Conservation (phyloP, 2,888 invertebrate species). For the Sarcophaga subvicina region DNA sequence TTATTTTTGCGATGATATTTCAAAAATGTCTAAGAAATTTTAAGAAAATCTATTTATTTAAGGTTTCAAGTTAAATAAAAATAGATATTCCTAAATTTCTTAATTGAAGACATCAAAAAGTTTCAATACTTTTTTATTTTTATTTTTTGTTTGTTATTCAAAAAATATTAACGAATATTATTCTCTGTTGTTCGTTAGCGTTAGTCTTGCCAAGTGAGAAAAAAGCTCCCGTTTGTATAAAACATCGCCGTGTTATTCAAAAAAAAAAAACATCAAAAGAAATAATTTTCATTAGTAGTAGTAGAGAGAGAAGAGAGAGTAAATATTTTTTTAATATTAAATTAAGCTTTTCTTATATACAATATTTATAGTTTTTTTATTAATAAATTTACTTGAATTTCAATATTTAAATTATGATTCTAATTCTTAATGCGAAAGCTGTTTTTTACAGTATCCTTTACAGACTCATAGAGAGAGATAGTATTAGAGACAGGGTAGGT, state of each 20-base stretch:
- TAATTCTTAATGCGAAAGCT: no score
- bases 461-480: conserved; percentile 2
- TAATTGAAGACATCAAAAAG: conserved; percentile 67
- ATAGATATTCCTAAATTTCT: conserved; percentile 64
- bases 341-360: neutral
- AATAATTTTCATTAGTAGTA: conserved; percentile 20
- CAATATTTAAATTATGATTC: neutral
- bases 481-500: conserved; percentile 17
- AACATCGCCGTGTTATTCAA: conserved; percentile 15
- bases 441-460: conserved; percentile 1
- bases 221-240: conserved; percentile 70
- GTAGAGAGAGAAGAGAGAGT: neutral
- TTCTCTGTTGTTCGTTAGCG: conserved; percentile 76
- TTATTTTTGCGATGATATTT: conserved; percentile 7
- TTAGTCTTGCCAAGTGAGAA: conserved; percentile 73
- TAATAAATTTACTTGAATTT: neutral
- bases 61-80: conserved; percentile 31
- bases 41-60: conserved; percentile 60
- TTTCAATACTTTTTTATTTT: neutral
- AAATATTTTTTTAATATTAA: conserved; percentile 23
- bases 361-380: neutral
- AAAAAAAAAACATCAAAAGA: conserved; percentile 43
- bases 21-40: conserved; percentile 41
- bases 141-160: conserved; percentile 12
- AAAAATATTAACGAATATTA: conserved; percentile 40